Base-by-base conservation (phyloP, 1,140 invertebrate genomes). In the Caenorhabditis inopinata region DNA sequence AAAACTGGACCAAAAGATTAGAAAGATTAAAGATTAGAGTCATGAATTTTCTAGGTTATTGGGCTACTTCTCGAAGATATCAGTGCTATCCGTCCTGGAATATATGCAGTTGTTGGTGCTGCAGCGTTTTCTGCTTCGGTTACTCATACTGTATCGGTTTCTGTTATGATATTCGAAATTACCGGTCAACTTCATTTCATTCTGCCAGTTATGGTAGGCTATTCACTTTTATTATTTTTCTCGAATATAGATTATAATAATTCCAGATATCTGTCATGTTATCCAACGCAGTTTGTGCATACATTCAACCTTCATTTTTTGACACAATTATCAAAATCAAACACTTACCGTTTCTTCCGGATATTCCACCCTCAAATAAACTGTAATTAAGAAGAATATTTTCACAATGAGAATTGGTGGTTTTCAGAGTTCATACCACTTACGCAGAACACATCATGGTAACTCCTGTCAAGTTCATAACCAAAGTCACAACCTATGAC, bases 291-390 rank as follows among this genome's bases (percentile, higher is more conserved):
- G 93, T 97, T 38, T 95, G 95, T 0, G 92, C 95, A 16, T 90
- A 95, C 12, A 91, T 99, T 0, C 94, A 96, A 87, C 96, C 96
- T 0, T 98, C 96, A 35, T 94, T 98, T 84, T 99, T 98, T 90
- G 96, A 99, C 91, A 96, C 94, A 88, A 98, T 98, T 85, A 98
- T 99, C 82, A 91, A 96, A 79, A 96, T 99, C 85, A 98, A 98
- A 90, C 95, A 96, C 88, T 90, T 99, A 84, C 97, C 85, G 2
- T 85, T 83, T 80, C 47, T 85, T 18, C 87, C 88, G 4, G 88
- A 89, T 49, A 85, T 89, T 78, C 86, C 88, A 35, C 87, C 87
- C 0, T 85, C 86, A 4, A 87, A 85, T 75, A 84, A 84, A 21
- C 83, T 83, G 86, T 87, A 48, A 45, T 78, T 46, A 16, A 78